Conservation (phyloP, 2,113 vertebrate genomes). For the Opisthocomus hoazin region DNA sequence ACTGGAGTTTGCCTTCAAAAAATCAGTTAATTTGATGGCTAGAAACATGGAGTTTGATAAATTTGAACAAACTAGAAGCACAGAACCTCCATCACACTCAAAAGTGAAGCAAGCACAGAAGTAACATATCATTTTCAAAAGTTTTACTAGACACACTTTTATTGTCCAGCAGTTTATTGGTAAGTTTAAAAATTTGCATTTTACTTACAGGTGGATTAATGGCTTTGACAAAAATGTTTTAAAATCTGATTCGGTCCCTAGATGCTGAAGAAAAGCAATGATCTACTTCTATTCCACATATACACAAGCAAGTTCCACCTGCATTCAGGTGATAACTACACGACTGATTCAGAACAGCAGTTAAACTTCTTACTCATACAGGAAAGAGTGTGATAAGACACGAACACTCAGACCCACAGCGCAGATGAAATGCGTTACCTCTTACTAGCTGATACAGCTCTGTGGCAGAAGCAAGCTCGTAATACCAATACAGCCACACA, state of each 20-base stretch:
- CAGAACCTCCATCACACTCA: neutral
- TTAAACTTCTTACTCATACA: neutral
- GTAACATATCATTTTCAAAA: neutral
- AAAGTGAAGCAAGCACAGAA: neutral
- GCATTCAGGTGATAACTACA: neutral
- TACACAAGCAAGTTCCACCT: neutral
- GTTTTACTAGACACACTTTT: neutral
- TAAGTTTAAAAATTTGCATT: neutral
- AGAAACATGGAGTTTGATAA: no score
- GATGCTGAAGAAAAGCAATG: neutral
- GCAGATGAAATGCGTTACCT: neutral
- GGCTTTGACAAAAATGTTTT: neutral
- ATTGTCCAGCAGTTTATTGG: neutral
- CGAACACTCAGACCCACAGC: neutral
- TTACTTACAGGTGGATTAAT: neutral
- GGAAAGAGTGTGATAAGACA: neutral
- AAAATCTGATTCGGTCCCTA: neutral
- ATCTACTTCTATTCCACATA: neutral
- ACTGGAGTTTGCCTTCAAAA: neutral
- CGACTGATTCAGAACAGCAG: neutral
- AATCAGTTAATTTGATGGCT: neutral
- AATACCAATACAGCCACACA: rapidly evolving
- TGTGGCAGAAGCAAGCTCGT: neutral
- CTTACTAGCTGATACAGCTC: neutral
- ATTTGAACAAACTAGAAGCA: no score